Conservation (phyloP, 2,888 invertebrate species). For the Oscheius sp. region DNA sequence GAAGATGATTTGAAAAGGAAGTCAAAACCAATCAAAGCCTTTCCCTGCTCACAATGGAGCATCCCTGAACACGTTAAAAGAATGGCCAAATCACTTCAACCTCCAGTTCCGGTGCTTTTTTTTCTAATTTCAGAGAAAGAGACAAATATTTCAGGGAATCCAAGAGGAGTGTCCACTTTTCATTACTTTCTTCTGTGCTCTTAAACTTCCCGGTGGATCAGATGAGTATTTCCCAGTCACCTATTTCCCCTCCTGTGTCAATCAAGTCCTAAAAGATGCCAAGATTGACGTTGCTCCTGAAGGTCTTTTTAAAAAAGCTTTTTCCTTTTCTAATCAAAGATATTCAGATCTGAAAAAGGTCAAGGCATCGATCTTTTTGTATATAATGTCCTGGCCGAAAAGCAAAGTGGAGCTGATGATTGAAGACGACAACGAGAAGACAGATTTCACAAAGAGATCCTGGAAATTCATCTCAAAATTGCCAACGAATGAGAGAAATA, state of each 20-base stretch:
- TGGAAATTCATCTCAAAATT: conserved; percentile 6
- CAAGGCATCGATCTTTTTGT: conserved; percentile 44
- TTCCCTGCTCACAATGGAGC: neutral
- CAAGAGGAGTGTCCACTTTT: conserved; percentile 39
- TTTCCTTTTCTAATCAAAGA: neutral
- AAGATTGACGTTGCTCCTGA: neutral
- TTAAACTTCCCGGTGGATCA: conserved; percentile 32
- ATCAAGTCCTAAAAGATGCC: conserved; percentile 35
- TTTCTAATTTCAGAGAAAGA: neutral
- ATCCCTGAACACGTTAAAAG: too few relatives aligned
- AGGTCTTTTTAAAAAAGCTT: neutral
- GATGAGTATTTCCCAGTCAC: conserved; percentile 43
- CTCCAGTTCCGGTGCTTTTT: neutral
- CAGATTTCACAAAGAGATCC: neutral
- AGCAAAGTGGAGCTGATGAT: neutral
- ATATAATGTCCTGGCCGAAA: conserved; percentile 49
- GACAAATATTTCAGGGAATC: too few relatives aligned
- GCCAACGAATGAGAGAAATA: conserved; percentile 28
- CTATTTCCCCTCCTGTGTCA: conserved; percentile 48
- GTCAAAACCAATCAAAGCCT: neutral
- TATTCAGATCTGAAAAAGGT: conserved; percentile 34
- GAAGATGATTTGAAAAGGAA: neutral
- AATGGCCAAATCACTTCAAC: too few relatives aligned
- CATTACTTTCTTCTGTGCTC: conserved; percentile 47
- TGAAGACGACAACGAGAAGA: neutral